phyloP scores from a whole-genome alignment of 1,140 invertebrate species.

The Homalodisca vitripennis region DNA sequence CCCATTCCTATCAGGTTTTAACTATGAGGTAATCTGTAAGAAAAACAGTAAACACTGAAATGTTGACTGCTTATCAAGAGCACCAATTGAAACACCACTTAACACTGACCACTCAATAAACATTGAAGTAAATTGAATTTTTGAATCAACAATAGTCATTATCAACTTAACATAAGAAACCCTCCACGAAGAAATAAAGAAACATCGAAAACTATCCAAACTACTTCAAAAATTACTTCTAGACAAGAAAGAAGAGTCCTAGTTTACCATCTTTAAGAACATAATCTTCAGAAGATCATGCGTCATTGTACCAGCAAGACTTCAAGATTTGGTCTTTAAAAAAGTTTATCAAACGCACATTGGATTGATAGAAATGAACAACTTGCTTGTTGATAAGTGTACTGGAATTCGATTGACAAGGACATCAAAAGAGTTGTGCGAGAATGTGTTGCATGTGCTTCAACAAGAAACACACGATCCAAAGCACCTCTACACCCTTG shows the following conservation, averaged over 20 bases:
- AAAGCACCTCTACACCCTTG: slow-evolving; percentile 40
- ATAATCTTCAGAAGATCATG: slow-evolving; percentile 34
- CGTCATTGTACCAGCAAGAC: slow-evolving; percentile 31
- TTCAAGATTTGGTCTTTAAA: slow-evolving; percentile 28
- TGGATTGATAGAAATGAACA: slow-evolving; percentile 44
- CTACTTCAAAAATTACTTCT: too few species aligned
- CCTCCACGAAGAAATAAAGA: slow-evolving; percentile 10
- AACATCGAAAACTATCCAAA: slow-evolving; percentile 22
- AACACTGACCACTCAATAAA: neutral
- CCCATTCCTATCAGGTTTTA: slow-evolving; percentile 42
- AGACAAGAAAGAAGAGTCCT: slow-evolving; percentile 14
- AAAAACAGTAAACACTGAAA: neutral
- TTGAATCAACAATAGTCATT: neutral
- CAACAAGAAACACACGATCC: slow-evolving; percentile 35
- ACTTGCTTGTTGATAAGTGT: slow-evolving; percentile 39
- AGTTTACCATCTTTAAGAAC: slow-evolving; percentile 19
- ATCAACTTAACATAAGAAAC: neutral
- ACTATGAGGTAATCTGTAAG: neutral
- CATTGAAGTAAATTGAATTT: neutral
- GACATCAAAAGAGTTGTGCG: slow-evolving; percentile 42
- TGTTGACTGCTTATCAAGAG: slow-evolving; percentile 9
- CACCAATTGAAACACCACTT: neutral
- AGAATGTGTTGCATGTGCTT: too few species aligned
- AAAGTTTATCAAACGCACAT: slow-evolving; percentile 39
- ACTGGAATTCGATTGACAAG: slow-evolving; percentile 41